Conservation (phyloP, 2,113 vertebrate genomes). For the Erpornis zantholeuca region DNA sequence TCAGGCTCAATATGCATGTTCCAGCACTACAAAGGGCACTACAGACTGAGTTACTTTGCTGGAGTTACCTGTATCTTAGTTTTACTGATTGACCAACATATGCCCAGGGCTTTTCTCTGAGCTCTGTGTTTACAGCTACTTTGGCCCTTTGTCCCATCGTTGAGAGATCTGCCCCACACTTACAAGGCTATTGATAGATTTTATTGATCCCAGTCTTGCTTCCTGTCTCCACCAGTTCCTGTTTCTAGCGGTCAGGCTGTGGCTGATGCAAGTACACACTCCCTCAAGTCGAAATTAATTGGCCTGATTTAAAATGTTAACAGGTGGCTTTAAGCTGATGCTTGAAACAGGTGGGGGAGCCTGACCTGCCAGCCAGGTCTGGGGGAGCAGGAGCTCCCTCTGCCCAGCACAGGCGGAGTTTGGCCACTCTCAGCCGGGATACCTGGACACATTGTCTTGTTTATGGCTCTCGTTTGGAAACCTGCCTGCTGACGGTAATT, state of each 20-base stretch:
- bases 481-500: rapidly evolving
- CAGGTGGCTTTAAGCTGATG: background rate
- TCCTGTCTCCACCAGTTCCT: background rate
- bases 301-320: background rate
- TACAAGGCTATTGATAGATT: background rate
- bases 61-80: background rate
- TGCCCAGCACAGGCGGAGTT: rapidly evolving
- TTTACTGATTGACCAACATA: background rate
- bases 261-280: background rate
- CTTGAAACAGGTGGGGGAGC: background rate
- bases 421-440: rapidly evolving
- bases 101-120: background rate
- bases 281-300: background rate
- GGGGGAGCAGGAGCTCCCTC: background rate
- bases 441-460: rapidly evolving
- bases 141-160: rapidly evolving
- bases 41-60: background rate
- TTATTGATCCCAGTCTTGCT: background rate
- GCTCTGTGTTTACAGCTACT: background rate
- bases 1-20: rapidly evolving
- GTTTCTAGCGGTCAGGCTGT: background rate
- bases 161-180: background rate
- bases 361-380: background rate
- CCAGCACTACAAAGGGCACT: background rate
- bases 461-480: background rate